Conservation (phyloP, 2,888 invertebrate genomes). For the Conomelus anceps region DNA sequence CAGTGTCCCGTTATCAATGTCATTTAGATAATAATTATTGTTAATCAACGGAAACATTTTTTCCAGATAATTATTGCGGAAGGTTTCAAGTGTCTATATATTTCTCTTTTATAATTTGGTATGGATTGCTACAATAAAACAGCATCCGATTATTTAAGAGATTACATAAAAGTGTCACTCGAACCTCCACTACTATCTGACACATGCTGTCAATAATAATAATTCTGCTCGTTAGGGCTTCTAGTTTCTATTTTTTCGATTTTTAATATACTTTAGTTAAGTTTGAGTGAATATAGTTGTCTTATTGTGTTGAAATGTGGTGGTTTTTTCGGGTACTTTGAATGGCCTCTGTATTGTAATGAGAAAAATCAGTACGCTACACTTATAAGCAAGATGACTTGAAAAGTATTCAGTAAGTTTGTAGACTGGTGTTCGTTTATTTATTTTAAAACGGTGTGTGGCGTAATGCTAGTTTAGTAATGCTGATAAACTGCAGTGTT, state of each 20-base stretch:
- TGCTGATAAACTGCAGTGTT: not conserved
- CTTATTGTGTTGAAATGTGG: not conserved
- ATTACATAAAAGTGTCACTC: not conserved
- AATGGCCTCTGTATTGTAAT: not conserved
- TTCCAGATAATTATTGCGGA: not conserved
- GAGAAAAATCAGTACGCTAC: not conserved
- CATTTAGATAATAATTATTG: not conserved
- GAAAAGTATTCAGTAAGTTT: not conserved
- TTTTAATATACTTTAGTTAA: too few species aligned
- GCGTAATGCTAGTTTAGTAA: not conserved
- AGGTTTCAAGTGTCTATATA: not conserved
- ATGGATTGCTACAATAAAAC: too few species aligned
- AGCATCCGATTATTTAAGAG: not conserved
- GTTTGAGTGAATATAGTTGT: not conserved
- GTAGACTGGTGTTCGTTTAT: not conserved
- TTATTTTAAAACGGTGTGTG: not conserved
- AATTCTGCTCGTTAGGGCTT: too few species aligned
- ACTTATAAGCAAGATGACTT: not conserved
- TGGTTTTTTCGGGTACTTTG: not conserved
- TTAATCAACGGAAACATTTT: not conserved
- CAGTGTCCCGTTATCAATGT: not conserved
- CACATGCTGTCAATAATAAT: not conserved
- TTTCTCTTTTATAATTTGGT: not conserved
- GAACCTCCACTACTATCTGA: not conserved
- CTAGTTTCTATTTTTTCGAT: too few species aligned